Percentiles rank a stretch among this genome's conserved stretches.
phyloP scores from a whole-genome alignment of 2,888 invertebrate genomes.

The Arrhopalites spinosus region DNA sequence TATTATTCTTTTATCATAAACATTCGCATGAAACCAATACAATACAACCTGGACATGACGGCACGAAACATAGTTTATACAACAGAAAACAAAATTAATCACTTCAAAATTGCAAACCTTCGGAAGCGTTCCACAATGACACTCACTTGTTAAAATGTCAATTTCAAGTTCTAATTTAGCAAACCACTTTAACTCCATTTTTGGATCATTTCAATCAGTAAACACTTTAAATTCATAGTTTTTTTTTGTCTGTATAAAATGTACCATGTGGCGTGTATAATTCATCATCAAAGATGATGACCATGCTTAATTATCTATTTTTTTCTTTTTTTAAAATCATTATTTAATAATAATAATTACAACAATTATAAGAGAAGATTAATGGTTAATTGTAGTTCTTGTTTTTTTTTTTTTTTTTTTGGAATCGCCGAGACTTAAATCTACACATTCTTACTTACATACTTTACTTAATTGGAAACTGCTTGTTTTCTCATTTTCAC shows the following conservation, averaged over 20 bases:
- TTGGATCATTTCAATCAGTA: constrained; percentile 3
- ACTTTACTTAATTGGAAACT: neutral
- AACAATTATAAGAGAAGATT: constrained; percentile 11
- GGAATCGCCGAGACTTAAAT: too few species aligned
- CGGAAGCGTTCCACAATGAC: constrained; percentile 28
- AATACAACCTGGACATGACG: constrained; percentile 22
- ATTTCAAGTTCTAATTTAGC: constrained; percentile 19
- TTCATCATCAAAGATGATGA: neutral
- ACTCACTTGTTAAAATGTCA: constrained; percentile 20
- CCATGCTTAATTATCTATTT: constrained; percentile 4
- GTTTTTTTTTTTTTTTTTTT: neutral
- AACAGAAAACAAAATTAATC: constrained; percentile 7
- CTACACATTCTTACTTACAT: neutral
- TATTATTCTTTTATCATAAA: constrained; percentile 20
- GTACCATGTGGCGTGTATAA: constrained; percentile 8
- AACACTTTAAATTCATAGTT: neutral
- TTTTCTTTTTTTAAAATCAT: constrained; percentile 1
- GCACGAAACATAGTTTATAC: constrained; percentile 15
- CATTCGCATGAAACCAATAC: too few species aligned
- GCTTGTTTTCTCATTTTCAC: neutral
- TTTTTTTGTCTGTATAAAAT: constrained; percentile 27
- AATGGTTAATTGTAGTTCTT: constrained; percentile 3
- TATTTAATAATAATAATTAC: constrained; percentile 15
- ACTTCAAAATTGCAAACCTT: constrained; percentile 24
- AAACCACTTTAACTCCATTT: neutral